Evolutionary conservation across 2,888 invertebrate species (phyloP).

Genomic region (Leucoma salicis): DNA sequence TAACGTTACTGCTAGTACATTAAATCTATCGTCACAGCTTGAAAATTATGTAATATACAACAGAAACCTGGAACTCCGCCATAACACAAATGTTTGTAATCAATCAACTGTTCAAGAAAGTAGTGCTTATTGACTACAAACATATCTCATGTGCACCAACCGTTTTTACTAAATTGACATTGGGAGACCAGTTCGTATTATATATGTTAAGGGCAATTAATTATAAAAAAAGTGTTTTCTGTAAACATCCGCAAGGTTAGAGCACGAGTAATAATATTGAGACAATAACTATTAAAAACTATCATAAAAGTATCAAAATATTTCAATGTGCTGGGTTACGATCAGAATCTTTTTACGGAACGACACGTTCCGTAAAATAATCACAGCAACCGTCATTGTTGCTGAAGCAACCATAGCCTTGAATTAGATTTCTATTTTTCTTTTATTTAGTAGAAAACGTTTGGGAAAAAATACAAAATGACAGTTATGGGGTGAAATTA

Average conservation of each 20-base stretch:
- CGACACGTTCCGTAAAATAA: background rate
- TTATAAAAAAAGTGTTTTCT: background rate
- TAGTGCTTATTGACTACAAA: background rate
- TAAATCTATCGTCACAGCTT: constrained; percentile 1
- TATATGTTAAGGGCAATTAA: background rate
- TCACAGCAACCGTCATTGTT: background rate
- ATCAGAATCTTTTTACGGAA: background rate
- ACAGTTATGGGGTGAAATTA: too few species aligned
- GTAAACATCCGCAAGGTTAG: background rate
- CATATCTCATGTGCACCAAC: background rate
- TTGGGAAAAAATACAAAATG: too few species aligned
- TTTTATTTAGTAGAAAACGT: too few species aligned
- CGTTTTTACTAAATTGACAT: background rate
- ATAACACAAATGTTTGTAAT: constrained; percentile 6
- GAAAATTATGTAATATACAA: constrained; percentile 4
- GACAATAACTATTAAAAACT: constrained; percentile 1
- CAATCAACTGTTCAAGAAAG: constrained; percentile 6
- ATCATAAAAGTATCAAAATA: background rate
- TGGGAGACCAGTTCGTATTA: background rate
- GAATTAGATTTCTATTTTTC: too few species aligned
- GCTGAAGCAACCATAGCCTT: too few species aligned
- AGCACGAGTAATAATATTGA: background rate
- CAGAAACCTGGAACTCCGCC: constrained; percentile 8
- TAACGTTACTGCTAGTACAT: background rate
- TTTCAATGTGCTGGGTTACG: background rate